A percentile compares a stretch with the other conserved stretches of the same genome.
These are phyloP conservation scores for Okamejei kenojei DNA, from an alignment of 2,797 vertebrate species.

Conservation along the genomic window DNA sequence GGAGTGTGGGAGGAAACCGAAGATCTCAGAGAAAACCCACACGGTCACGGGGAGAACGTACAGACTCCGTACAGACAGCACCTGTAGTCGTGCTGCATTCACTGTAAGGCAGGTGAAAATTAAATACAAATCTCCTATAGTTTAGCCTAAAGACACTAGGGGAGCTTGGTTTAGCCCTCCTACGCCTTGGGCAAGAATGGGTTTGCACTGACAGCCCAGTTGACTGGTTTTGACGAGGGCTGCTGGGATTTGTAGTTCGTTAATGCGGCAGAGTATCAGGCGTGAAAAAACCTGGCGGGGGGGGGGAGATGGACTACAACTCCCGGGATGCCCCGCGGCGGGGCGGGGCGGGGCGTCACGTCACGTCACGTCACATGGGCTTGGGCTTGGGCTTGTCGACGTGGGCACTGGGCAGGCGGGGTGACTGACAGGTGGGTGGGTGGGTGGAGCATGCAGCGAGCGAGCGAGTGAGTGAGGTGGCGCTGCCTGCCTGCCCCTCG, in stretches of 20 bases:
- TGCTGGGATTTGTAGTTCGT: slow-evolving; percentile 54
- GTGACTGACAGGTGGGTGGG: not conserved
- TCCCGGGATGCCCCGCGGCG: slow-evolving; percentile 52
- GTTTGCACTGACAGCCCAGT: not conserved
- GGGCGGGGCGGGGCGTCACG: not conserved
- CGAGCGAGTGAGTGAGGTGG: slow-evolving; percentile 40
- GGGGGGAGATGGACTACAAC: slow-evolving; percentile 59
- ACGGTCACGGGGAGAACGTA: too few relatives aligned
- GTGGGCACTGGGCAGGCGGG: not conserved
- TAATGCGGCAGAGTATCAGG: rapidly evolving
- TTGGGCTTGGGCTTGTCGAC: slow-evolving; percentile 3
- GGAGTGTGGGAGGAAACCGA: too few relatives aligned
- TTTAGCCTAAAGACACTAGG: too few relatives aligned
- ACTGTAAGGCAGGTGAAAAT: too few relatives aligned
- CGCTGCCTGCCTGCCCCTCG: slow-evolving; percentile 49
- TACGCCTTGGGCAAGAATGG: not conserved
- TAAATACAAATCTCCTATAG: too few relatives aligned
- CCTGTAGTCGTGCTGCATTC: too few relatives aligned
- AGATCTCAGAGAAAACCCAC: too few relatives aligned
- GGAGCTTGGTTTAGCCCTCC: not conserved
- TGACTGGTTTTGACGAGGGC: not conserved
- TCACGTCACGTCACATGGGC: not conserved
- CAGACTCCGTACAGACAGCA: too few relatives aligned
- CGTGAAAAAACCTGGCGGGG: slow-evolving; percentile 26
- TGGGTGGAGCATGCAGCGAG: too few relatives aligned